Conservation (phyloP, 2,888 invertebrate species). For the Polylopha cassiicola region DNA sequence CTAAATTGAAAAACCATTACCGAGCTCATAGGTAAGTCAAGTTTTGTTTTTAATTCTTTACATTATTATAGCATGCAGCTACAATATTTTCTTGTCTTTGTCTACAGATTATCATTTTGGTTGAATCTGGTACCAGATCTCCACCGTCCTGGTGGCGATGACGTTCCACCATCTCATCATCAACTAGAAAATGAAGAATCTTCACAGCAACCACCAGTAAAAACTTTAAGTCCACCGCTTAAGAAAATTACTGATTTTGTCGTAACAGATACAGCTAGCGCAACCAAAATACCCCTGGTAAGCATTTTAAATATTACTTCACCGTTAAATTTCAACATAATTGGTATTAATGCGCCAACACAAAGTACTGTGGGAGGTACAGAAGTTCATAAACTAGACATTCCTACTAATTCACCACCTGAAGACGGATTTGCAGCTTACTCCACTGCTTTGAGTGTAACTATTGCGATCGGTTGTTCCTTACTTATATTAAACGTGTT, state of each 20-base stretch:
- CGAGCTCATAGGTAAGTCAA: conserved; percentile 85
- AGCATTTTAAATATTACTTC: conserved; percentile 63
- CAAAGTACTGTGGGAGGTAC: conserved; percentile 45
- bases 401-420: conserved; percentile 77
- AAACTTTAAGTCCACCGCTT: conserved; percentile 75
- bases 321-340: conserved; percentile 61
- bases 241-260: conserved; percentile 75
- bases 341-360: conserved; percentile 57
- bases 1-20: conserved; percentile 94
- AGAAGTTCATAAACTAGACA: conserved; percentile 58
- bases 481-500: conserved; percentile 93
- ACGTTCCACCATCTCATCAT: conserved; percentile 90
- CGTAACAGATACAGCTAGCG: conserved; percentile 58
- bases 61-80: not conserved
- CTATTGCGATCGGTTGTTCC: conserved; percentile 96
- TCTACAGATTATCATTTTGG: conserved; percentile 91
- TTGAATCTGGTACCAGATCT: conserved; percentile 94
- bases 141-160: conserved; percentile 91
- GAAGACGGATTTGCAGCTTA: conserved; percentile 94
- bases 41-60: not conserved
- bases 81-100: conserved; percentile 23
- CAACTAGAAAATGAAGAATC: conserved; percentile 86
- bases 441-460: conserved; percentile 93
- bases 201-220: conserved; percentile 71
- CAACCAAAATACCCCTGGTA: conserved; percentile 58